These are phyloP conservation scores for Crioceris asparagi DNA, from an alignment of 2,888 invertebrate genomes.

Conservation along the genomic window DNA sequence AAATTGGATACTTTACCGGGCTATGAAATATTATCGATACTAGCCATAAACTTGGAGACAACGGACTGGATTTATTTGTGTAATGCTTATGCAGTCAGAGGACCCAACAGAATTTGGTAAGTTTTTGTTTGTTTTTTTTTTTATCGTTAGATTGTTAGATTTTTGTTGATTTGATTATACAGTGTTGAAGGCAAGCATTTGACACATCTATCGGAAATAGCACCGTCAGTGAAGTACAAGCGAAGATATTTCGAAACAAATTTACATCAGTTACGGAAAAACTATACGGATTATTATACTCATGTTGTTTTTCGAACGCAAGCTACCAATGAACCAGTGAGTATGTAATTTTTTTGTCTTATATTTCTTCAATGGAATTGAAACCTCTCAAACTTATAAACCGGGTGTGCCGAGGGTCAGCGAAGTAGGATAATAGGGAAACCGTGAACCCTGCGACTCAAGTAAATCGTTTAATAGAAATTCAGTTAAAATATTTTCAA, in stretches of 20 bases:
- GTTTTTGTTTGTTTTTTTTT: constrained; percentile 12
- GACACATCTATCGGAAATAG: constrained; percentile 44
- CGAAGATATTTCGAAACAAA: constrained; percentile 46
- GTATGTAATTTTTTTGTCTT: no score
- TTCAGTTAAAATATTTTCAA: no score
- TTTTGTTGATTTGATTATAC: constrained; percentile 15
- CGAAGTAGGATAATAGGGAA: no score
- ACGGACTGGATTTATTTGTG: constrained; percentile 74
- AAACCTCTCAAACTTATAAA: no score
- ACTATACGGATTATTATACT: constrained; percentile 45
- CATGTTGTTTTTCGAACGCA: constrained; percentile 61
- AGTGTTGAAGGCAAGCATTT: constrained; percentile 49
- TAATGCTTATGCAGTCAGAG: constrained; percentile 46
- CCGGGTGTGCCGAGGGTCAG: no score
- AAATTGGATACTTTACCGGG: constrained; percentile 45
- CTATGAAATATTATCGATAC: constrained; percentile 52
- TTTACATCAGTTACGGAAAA: constrained; percentile 48
- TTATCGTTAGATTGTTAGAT: not conserved
- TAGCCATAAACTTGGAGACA: constrained; percentile 55
- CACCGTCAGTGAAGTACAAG: constrained; percentile 41
- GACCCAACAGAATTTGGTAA: constrained; percentile 52
- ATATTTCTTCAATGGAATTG: no score
- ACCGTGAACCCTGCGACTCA: no score
- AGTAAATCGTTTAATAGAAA: no score
- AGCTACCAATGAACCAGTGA: constrained; percentile 49